Evolutionary conservation across 2,113 vertebrate species (phyloP), one percentile per base, ranked within the genome.

Genomic region (Protobothrops mucrosquamatus): DNA sequence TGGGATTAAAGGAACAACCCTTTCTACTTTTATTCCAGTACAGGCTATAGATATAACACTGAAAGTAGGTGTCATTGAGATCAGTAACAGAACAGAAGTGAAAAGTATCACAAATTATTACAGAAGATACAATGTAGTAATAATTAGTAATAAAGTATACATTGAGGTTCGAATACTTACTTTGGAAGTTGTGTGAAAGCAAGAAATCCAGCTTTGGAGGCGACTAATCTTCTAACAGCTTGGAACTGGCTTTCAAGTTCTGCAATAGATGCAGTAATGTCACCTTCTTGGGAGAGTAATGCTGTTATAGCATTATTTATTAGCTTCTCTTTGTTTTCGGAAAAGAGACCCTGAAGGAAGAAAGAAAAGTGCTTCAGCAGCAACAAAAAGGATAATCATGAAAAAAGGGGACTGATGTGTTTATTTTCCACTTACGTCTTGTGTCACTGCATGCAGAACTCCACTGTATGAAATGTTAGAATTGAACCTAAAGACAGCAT

Each of bases 291-390:
- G 12, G 98, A 98, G 11, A 99, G 95, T 52, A 99, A 97, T 43
- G 99, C 99, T 94, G 99, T 98, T 96, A 99, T 98, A 93, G 99
- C 99, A 92, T 99, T 99, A 98, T 99, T 99, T 95, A 99, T 99
- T 95, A 99, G 98, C 95, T 99, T 99, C 97, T 99, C 99, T 97
- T 99, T 99, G 97, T 99, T 99, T 98, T 99, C 99, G 10, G 99
- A 99, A 97, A 99, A 99, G 43, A 99, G 98, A 92, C 99, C 99
- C 99, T 99, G 93, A 51, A 39, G 85, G 90, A 91, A 95, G 54
- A 94, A 96, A 89, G 20, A 95, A 94, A 29, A 1, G 6, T 20
- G n/a, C 34, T 39, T 34, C 69, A 81, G 2, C n/a, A 81, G 6
- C 34, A 20, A 81, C 15, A 81, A 39, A 81, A 81, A 81, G 15